Evolutionary conservation across 2,797 vertebrate genomes (phyloP), one percentile per base, ranked within the genome.

Genomic region (Pogoniulus pusillus): DNA sequence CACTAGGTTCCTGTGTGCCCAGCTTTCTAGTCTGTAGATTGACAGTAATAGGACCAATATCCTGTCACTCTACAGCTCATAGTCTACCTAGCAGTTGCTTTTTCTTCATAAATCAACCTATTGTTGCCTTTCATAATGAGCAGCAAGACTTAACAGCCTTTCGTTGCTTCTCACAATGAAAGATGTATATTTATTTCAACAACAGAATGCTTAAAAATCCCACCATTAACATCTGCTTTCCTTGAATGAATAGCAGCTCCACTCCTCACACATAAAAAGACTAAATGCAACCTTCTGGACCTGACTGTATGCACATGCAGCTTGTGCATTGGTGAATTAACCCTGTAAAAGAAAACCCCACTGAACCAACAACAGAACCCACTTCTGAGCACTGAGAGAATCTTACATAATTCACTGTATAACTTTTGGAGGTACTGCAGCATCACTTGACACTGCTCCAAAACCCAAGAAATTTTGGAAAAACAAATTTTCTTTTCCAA

Each of bases 121-220:
- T 96, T 97, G 96, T 97, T 97, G 96, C 81, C 88, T 75, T 95
- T 97, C 89, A 95, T 97, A 98, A 98, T 91, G 93, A 97, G 96
- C 87, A 96, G 96, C 95, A 95, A 97, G 97, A 98, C 98, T 98
- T 98, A 98, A 85, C n/a, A 93, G 96, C 96, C 92, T 96, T 96
- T 97, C 96, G 94, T 87, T 13, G 68, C 94, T 80, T 97, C 90
- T 96, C 96, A 97, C 93, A 91, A 95, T 91, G 87, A 96, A 93
- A 96, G 87, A 95, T 94, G 95, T 82, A 89, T 96, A 91, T 87
- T 85, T 96, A 91, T 89, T 85, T 91, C 88, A 80, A 93, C 85
- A 97, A 95, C 45, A 96, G 91, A 96, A 97, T 71, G 68, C 94
- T 94, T 96, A 86, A 89, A 90, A 95, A 91, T 87, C 95, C 95